Base-by-base conservation (phyloP, 2,797 vertebrate species). In the Microctenopoma lineatum region DNA sequence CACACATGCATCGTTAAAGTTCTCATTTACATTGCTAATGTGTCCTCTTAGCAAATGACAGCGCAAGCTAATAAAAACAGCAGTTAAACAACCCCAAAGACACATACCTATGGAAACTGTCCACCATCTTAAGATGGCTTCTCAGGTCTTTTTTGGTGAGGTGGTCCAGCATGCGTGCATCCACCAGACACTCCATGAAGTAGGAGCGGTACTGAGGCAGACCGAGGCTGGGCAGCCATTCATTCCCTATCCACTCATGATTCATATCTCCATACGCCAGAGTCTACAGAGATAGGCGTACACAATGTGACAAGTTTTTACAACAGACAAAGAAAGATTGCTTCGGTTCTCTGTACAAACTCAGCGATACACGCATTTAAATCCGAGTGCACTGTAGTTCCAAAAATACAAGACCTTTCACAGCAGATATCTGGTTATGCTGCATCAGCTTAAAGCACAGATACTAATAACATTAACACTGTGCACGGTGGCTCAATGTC, bases 181-280 rank as follows among this genome's bases (percentile, higher is more conserved):
- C 98, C 46, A 99, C 98, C 34, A 99, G 95, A 84, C 97, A 99
- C 83, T 99, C 98, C 98, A 99, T 99, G 90, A 99, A 99, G 78
- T 98, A 97, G 85, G 97, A 98, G 66, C 98, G 96, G 86, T 99
- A 99, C 90, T 99, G 98, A 9, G 98, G 97, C 63, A 99, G 91
- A 0, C 98, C 98, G 39, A 99, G 93, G 68, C 96, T 96, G 15
- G 97, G 98, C 70, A 99, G 93, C 97, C 98, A 99, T 81, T 99
- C 97, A 0, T 98, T 99, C 56, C 98, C 98, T 1, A 99, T 97
- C 98, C 98, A 99, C 88, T 99, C 97, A 0, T 99, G 98, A 90
- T 99, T 99, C 98, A 99, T 99, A 87, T 99, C 97, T 9, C 98
- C 97, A 1, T 99, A 99, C 0, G 97, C 98, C 47, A 99, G 90